A percentile compares a stretch with the other conserved stretches of the same genome.
phyloP scores from a whole-genome alignment of 2,113 vertebrate species.

The Tichodroma muraria region DNA sequence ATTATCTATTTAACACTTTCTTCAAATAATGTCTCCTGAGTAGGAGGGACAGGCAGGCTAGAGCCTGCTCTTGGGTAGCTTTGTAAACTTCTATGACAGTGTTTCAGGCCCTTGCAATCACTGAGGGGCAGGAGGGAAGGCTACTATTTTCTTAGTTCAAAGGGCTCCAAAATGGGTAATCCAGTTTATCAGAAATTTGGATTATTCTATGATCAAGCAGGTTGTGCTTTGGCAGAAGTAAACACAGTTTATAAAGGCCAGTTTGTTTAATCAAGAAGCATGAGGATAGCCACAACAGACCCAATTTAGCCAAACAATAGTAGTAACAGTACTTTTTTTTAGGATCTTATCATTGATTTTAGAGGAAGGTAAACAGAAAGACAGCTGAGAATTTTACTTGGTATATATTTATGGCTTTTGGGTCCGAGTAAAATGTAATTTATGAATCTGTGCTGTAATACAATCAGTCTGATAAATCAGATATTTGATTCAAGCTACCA shows the following conservation, averaged over 20 bases:
- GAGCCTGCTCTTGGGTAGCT: not conserved
- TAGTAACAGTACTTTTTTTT: not conserved
- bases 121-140: not conserved
- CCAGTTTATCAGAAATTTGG: constrained; percentile 33
- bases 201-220: not conserved
- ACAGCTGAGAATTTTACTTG: not conserved
- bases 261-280: not conserved
- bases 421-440: not conserved
- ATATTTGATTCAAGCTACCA: not conserved
- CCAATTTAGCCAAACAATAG: not conserved
- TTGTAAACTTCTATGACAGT: not conserved
- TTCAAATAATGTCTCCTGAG: not conserved
- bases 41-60: not conserved
- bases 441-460: not conserved
- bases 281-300: not conserved
- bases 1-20: not conserved
- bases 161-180: constrained; percentile 1
- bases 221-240: not conserved
- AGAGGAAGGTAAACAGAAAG: not conserved
- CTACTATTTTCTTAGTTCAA: constrained; percentile 22
- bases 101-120: not conserved
- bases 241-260: not conserved
- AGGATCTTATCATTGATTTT: not conserved
- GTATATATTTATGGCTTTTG: not conserved
- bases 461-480: not conserved